Conservation (phyloP, 1,140 invertebrate genomes). For the Cotesia vestalis region DNA sequence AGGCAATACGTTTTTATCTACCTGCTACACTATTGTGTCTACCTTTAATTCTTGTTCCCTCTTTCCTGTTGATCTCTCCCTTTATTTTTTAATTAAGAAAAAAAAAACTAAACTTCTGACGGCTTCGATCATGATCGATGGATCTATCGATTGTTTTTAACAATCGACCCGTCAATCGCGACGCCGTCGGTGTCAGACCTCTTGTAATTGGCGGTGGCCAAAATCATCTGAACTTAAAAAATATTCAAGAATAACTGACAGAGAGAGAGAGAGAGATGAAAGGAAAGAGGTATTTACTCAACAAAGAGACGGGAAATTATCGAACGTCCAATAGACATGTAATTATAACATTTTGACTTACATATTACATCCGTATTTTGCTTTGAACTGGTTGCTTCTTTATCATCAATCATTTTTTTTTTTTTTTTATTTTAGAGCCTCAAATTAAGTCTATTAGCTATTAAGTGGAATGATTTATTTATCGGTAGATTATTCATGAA, state of each 20-base stretch:
- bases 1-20: not conserved
- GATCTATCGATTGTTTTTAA: slow-evolving; percentile 49
- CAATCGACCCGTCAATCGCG: slow-evolving; percentile 41
- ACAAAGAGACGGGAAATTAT: no score
- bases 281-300: no score
- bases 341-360: no score
- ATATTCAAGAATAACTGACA: no score
- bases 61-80: not conserved
- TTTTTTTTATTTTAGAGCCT: not conserved
- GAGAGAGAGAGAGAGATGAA: no score
- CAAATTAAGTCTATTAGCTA: no score
- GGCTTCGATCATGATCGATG: slow-evolving; percentile 51
- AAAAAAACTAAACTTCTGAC: slow-evolving; percentile 15
- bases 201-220: slow-evolving; percentile 31
- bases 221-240: slow-evolving; percentile 1
- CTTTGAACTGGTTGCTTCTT: slow-evolving; percentile 4
- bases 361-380: not conserved
- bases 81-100: slow-evolving; percentile 1
- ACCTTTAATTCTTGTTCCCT: not conserved
- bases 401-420: not conserved
- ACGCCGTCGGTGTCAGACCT: slow-evolving; percentile 30
- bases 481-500: no score
- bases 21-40: not conserved
- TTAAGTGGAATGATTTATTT: no score
- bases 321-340: no score